Percentiles rank a stretch among this genome's conserved stretches.
These are phyloP conservation scores for Bellardia bayeri DNA, from an alignment of 2,888 invertebrate genomes.

Conservation along the genomic window DNA sequence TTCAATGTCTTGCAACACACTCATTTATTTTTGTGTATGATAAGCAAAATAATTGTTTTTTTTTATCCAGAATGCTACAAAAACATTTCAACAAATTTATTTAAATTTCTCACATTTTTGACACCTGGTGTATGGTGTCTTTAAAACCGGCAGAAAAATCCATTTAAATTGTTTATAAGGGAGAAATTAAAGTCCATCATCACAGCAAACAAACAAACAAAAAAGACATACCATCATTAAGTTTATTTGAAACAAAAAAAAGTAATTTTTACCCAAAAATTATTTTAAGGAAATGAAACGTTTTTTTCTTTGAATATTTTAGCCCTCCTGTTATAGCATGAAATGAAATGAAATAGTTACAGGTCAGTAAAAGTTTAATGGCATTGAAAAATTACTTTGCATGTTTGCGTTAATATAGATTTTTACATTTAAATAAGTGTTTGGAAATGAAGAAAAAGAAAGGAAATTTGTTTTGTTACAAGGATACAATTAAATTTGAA, in stretches of 20 bases:
- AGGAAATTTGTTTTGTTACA: background rate
- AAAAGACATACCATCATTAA: constrained; percentile 30
- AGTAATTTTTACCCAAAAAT: background rate
- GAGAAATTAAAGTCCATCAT: constrained; percentile 42
- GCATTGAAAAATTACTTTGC: constrained; percentile 73
- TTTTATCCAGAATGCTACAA: constrained; percentile 16
- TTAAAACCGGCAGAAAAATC: constrained; percentile 14
- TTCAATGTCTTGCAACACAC: constrained; percentile 58
- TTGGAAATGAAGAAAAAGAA: background rate
- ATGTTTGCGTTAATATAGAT: constrained; percentile 58
- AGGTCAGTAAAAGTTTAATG: constrained; percentile 65
- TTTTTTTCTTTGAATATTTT: background rate
- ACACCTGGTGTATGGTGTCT: constrained; percentile 64
- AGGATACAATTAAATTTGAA: background rate
- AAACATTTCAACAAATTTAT: constrained; percentile 51
- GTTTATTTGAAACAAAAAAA: background rate
- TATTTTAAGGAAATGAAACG: constrained; percentile 45
- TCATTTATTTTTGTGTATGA: constrained; percentile 64
- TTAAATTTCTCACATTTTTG: constrained; percentile 44
- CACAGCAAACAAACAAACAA: background rate
- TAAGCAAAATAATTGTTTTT: constrained; percentile 34
- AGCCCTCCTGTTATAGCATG: background rate
- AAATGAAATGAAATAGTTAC: constrained; percentile 44
- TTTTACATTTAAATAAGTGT: constrained; percentile 2
- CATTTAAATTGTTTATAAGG: constrained; percentile 20